A percentile compares a stretch with the other conserved stretches of the same genome.
phyloP scores from a whole-genome alignment of 2,888 invertebrate genomes.

The Ectobius pallidus region DNA sequence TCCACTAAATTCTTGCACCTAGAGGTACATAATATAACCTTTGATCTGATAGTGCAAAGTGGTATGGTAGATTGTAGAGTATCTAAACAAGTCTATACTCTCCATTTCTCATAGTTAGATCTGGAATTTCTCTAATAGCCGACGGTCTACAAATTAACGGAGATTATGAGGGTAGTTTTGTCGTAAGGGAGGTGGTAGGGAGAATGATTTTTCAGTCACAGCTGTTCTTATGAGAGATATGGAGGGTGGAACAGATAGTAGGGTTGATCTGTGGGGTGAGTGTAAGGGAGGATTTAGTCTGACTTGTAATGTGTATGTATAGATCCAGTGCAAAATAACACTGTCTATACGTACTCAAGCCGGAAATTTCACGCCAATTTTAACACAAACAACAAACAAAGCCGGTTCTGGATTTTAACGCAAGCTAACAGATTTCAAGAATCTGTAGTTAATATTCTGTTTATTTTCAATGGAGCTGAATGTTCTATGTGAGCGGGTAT shows the following conservation, averaged over 20 bases:
- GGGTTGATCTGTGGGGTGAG: neutral
- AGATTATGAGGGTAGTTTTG: conserved; percentile 10
- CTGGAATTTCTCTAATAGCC: neutral
- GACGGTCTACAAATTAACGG: conserved; percentile 1
- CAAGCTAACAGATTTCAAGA: neutral
- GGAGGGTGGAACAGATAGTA: neutral
- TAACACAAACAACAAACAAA: neutral
- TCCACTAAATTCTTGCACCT: conserved; percentile 17
- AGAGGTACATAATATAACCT: conserved; percentile 13
- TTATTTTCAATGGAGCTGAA: too few relatives aligned
- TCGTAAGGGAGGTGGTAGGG: neutral
- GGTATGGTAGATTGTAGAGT: too few relatives aligned
- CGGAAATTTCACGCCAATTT: conserved; percentile 8
- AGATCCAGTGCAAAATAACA: neutral
- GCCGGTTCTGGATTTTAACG: neutral
- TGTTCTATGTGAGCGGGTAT: too few relatives aligned
- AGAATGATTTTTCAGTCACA: neutral
- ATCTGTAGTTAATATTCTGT: too few relatives aligned
- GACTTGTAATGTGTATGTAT: neutral
- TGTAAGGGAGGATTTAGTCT: neutral
- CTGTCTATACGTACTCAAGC: neutral
- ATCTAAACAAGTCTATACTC: neutral
- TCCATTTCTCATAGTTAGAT: neutral
- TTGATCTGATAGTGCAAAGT: conserved; percentile 12
- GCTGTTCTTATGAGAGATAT: neutral